Evolutionary conservation across 2,113 vertebrate species (phyloP), one percentile per base, ranked within the genome.

Genomic region (Neodontobutis hainanensis): DNA sequence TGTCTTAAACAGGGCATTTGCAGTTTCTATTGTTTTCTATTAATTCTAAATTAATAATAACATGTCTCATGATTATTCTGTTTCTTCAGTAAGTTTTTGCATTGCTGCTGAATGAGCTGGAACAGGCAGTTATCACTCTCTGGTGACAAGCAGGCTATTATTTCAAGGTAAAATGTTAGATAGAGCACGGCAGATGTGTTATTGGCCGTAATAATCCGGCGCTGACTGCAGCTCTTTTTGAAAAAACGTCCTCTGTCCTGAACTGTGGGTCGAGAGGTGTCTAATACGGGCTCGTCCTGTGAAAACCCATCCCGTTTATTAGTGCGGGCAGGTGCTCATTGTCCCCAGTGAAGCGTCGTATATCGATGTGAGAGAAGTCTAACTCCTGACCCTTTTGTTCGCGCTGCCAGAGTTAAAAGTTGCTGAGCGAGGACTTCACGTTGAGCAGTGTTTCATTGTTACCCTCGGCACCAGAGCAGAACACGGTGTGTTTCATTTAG

Each of bases 381-480:
- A 80, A 83, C 77, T 84, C 82, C 76, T 88, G 83, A 88, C 79
- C 85, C 64, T 59, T 83, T 77, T 84, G 83, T 90, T 87, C 34
- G 73, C 72, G 15, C 70, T 61, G 81, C 86, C 81, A 84, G 87
- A 81, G 75, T 61, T 80, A 85, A 87, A 90, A 82, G 19, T 76
- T 87, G 90, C 91, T 91, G 91, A 92, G 77, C 65, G 78, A 83
- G 86, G 76, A 51, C 56, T 90, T 89, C 62, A 66, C 78, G 73
- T 88, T 77, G 70, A 86, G 69, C 82, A 71, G 5, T 57, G 58
- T 65, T 88, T 84, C 88, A 88, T 71, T 71, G 81, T 84, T 56
- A 58, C 32, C 11, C 73, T 88, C 87, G 86, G 85, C 84, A 82
- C 68, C 86, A 84, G 71, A 56, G 14, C 74, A 40, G 40, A 40